Evolutionary conservation across 1,140 invertebrate species (phyloP).

Genomic region (Pomacea maculata): DNA sequence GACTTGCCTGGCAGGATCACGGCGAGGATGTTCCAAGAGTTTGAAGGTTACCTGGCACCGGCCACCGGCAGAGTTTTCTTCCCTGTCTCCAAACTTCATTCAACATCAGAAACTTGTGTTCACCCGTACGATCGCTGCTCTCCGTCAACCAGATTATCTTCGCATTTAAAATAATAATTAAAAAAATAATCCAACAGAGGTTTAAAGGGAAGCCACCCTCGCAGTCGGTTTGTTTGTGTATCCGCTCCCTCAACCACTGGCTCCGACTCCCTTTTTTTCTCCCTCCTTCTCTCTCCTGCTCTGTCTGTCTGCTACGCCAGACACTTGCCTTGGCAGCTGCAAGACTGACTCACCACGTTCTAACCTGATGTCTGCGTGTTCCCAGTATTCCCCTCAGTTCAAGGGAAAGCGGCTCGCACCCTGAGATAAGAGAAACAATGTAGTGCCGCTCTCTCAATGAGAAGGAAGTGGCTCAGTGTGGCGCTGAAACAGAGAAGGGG

Average conservation of each 20-base stretch:
- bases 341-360: too few relatives aligned
- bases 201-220: neutral
- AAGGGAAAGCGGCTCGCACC: neutral
- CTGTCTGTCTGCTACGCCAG: neutral
- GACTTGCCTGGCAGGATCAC: too few relatives aligned
- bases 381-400: neutral
- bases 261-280: neutral
- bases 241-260: neutral
- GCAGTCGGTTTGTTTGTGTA: neutral
- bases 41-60: too few relatives aligned
- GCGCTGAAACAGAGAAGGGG: neutral
- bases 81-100: neutral
- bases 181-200: too few relatives aligned
- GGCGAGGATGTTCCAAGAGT: too few relatives aligned
- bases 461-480: neutral
- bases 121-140: neutral
- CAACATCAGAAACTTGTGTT: neutral
- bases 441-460: neutral
- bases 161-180: too few relatives aligned
- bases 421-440: neutral
- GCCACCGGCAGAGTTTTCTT: neutral
- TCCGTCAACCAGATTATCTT: neutral
- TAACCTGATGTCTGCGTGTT: neutral
- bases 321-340: neutral
- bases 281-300: neutral